Percentiles rank a stretch among this genome's conserved stretches.
Conservation (phyloP, 2,113 vertebrate genomes). For the Elaphurus davidianus region DNA sequence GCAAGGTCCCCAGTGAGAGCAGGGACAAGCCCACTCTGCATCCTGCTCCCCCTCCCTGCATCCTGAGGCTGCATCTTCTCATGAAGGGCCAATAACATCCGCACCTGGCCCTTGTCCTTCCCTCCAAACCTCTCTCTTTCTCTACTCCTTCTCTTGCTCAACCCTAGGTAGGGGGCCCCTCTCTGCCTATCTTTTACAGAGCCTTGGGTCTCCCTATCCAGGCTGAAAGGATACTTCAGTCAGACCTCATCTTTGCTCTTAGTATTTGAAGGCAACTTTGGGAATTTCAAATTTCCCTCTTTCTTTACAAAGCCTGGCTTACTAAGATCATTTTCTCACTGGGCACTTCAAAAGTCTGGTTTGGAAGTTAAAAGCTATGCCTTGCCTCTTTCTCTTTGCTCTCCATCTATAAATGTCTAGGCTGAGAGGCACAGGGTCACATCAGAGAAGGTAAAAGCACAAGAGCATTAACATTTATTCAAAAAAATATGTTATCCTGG, state of each 20-base stretch:
- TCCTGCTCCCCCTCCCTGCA: rapidly evolving
- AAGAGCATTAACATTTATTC: background rate
- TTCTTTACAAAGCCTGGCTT: background rate
- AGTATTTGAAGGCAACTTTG: background rate
- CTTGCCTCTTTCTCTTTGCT: background rate
- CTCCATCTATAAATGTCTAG: too few relatives aligned
- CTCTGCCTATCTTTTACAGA: background rate
- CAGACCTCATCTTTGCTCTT: background rate
- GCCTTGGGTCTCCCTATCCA: background rate
- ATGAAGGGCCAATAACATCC: background rate
- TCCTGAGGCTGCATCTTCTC: background rate
- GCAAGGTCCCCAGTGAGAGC: background rate
- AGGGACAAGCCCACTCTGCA: background rate
- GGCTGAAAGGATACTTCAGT: background rate
- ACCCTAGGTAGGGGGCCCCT: background rate
- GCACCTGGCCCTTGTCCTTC: background rate
- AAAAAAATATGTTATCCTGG: background rate
- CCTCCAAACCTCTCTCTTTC: background rate
- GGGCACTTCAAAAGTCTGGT: background rate
- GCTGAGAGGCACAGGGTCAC: background rate
- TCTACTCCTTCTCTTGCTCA: background rate
- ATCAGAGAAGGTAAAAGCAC: background rate
- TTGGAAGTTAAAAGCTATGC: background rate
- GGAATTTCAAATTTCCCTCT: background rate
- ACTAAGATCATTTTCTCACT: background rate